Conservation (phyloP, 2,888 invertebrate genomes). For the Eristalis tenax region DNA sequence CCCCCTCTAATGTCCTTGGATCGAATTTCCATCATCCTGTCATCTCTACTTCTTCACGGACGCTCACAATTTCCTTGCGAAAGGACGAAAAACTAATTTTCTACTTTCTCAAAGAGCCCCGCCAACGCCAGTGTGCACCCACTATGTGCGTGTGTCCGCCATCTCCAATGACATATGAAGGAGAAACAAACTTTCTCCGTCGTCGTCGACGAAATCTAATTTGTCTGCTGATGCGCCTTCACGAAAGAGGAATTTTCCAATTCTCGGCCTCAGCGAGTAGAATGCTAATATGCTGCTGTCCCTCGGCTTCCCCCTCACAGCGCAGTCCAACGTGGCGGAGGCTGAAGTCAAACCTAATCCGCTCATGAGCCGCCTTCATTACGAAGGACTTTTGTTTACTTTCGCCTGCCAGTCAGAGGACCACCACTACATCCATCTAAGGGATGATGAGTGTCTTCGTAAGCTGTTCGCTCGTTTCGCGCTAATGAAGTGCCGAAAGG, state of each 20-base stretch:
- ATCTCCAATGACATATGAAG: slow-evolving; percentile 46
- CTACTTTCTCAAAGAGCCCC: slow-evolving; percentile 7
- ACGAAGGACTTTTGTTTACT: slow-evolving; percentile 56
- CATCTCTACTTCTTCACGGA: neutral
- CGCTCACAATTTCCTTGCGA: neutral
- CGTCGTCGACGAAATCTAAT: slow-evolving; percentile 32
- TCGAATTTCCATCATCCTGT: slow-evolving; percentile 12
- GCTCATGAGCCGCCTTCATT: slow-evolving; percentile 54
- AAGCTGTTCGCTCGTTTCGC: slow-evolving; percentile 52
- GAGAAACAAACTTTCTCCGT: slow-evolving; percentile 41
- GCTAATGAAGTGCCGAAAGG: slow-evolving; percentile 67
- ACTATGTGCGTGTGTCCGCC: neutral
- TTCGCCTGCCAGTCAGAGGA: neutral
- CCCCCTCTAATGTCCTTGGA: neutral
- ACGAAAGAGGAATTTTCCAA: slow-evolving; percentile 50
- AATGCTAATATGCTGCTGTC: slow-evolving; percentile 51
- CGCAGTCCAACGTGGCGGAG: neutral
- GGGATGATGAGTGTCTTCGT: slow-evolving; percentile 5
- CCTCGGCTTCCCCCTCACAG: neutral
- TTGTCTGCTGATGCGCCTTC: slow-evolving; percentile 46
- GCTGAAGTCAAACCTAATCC: slow-evolving; percentile 27
- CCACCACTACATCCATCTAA: neutral
- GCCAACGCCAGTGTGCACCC: neutral
- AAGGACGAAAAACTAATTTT: slow-evolving; percentile 31
- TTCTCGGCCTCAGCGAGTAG: slow-evolving; percentile 49